phyloP scores from a whole-genome alignment of 1,140 invertebrate species.

The Hypsibius dujardini region DNA sequence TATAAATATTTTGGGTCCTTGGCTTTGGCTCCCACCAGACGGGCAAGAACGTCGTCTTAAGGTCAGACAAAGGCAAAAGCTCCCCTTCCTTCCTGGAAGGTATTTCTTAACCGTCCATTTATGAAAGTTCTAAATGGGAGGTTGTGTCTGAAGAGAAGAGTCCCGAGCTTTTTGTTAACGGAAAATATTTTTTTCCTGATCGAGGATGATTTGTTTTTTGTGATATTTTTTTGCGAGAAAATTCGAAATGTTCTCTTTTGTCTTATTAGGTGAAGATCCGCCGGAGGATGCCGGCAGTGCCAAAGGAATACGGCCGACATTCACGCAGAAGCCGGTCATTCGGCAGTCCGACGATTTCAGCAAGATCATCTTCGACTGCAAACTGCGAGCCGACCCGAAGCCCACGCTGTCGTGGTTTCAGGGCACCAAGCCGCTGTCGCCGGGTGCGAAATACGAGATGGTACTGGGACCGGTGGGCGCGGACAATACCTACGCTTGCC shows the following conservation, averaged over 20 bases:
- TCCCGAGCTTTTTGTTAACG: no score
- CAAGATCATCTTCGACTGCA: conserved; percentile 81
- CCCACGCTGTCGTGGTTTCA: conserved; percentile 77
- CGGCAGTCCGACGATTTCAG: conserved; percentile 78
- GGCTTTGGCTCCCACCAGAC: no score
- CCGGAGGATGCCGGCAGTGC: conserved; percentile 34
- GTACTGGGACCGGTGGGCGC: conserved; percentile 50
- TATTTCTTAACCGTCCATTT: no score
- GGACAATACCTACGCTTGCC: conserved; percentile 70
- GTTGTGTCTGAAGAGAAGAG: no score
- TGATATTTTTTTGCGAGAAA: neutral
- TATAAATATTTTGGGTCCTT: no score
- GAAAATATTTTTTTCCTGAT: no score
- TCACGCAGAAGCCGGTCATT: conserved; percentile 85
- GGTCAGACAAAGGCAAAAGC: no score
- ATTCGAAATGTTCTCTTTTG: conserved; percentile 6
- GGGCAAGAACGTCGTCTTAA: no score
- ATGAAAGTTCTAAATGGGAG: no score
- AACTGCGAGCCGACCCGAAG: conserved; percentile 80
- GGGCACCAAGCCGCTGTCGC: conserved; percentile 54
- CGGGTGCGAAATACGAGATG: conserved; percentile 55
- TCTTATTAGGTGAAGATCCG: conserved; percentile 23
- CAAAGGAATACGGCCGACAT: conserved; percentile 70
- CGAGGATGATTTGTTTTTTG: no score
- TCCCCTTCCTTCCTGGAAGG: no score